Evolutionary conservation across 2,113 vertebrate genomes (phyloP), one percentile per base, ranked within the genome.

Genomic region (Chaetodon trifascialis): DNA sequence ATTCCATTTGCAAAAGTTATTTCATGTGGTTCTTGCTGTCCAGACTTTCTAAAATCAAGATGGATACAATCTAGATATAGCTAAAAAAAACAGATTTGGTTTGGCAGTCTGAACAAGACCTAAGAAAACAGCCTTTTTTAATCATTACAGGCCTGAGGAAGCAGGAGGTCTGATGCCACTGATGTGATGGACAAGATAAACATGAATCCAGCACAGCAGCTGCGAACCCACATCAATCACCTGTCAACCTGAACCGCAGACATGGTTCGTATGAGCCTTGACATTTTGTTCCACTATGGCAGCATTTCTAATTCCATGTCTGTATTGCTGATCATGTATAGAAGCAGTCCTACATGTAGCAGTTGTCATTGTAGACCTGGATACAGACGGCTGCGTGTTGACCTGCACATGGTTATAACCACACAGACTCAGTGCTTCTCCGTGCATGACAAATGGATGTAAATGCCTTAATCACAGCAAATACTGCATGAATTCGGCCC

Each of bases 401-500:
- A 58, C 38, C 60, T 11, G 1, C 36, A 63, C 6, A 73, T 54
- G 36, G 30, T 34, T 34, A 59, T 34, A 14, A 49, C 64, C 16
- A 30, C 23, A n/a, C 11, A 38, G 14, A 34, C 19, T 72, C 62
- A n/a, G 7, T 52, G 36, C 23, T 17, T 65, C 40, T 60, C 42
- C 49, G 44, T 30, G n/a, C 11, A 30, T 30, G 64, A 36, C 59
- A 30, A 23, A 72, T 76, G 60, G 46, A 82, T 85, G 44, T 73
- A 80, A 81, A 81, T 77, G 64, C 52, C 25, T 54, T 40, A 68
- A 51, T 82, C 68, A 79, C 55, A 63, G 40, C 52, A 65, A 74
- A 52, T 7, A 1, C 0, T 63, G 64, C 25, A 60, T 68, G 55
- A 68, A 73, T 73, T 62, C 5, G 6, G 15, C 23, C 10, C 34